Evolutionary conservation across 1,140 invertebrate species (phyloP).

Genomic region (Chlorops oryzae): DNA sequence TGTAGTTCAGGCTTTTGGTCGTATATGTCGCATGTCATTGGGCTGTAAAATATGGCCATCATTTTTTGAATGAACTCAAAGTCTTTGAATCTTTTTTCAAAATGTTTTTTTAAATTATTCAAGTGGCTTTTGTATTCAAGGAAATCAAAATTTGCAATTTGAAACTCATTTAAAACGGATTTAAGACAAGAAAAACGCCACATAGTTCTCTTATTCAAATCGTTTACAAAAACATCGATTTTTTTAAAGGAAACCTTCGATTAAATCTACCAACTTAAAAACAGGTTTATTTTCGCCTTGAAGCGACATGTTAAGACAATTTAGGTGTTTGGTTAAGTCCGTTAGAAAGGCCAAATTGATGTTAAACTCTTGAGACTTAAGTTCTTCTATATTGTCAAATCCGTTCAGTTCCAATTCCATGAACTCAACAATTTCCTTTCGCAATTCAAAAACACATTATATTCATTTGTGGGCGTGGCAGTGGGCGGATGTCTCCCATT

Average conservation of each 20-base stretch:
- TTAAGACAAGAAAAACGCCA: not conserved
- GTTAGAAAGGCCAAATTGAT: constrained; percentile 2
- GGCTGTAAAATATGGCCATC: not conserved
- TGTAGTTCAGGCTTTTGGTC: constrained; percentile 1
- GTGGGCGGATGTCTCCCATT: no score
- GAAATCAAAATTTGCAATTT: constrained; percentile 1
- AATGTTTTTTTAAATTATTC: not conserved
- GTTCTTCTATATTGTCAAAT: not conserved
- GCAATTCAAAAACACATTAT: no score
- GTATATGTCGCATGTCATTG: constrained; percentile 1
- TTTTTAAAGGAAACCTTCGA: constrained; percentile 4
- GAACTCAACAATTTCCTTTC: constrained; percentile 3
- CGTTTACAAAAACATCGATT: constrained; percentile 1
- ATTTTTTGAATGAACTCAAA: no score
- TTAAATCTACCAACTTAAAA: constrained; percentile 1
- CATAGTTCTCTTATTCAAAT: not conserved
- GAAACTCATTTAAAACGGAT: not conserved
- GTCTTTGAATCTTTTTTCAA: constrained; percentile 2
- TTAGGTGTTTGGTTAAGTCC: constrained; percentile 2
- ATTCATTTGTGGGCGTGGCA: no score
- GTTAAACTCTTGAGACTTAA: constrained; percentile 1
- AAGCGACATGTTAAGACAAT: not conserved
- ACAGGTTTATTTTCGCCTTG: constrained; percentile 2
- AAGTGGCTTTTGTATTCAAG: not conserved
- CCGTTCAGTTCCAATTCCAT: not conserved